Evolutionary conservation across 1,140 invertebrate genomes (phyloP), one percentile per base, ranked within the genome.

Genomic region (Drosophila tani): DNA sequence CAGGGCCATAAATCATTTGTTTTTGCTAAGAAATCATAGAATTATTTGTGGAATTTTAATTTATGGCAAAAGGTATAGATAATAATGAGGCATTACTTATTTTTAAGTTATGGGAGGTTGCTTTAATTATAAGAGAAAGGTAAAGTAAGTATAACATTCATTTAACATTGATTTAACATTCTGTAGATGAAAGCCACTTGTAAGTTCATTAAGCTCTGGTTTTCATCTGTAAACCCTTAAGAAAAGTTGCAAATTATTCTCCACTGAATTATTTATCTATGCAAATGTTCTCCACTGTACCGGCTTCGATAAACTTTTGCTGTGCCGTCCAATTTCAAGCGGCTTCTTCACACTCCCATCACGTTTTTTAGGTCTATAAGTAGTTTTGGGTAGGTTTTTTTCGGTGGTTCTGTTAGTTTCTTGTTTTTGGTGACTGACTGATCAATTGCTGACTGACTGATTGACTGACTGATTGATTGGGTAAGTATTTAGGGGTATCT

Each of bases 351-450:
- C 57, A 73, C 51, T 79, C 49, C 24, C 68, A 43, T 43, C 66
- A 55, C 11, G 43, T 74, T 74, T 60, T 45, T 57, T 21, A 41
- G 8, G 46, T 40, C 45, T 55, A 75, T 27, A 29, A 29, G 27
- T 29, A 38, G 41, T 79, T 81, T 43, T n/a, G 19, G 21, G 21
- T 56, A 63, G 45, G 51, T 40, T 51, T 40, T 38, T 50, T 40
- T 40, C 3, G 45, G 59, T 83, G 77, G 59, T 63, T 69, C 64
- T 66, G 41, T 86, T 79, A 14, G 59, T 83, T 76, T 55, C 49
- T 74, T 66, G 49, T 78, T 75, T 59, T 75, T 55, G 43, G 64
- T 87, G 83, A 79, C 79, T 79, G 82, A 79, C 75, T 67, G 82
- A 75, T 63, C 69, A 75, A 75, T 69, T 73, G 79, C 75, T 67